Percentiles rank a stretch among this genome's conserved stretches.
phyloP scores from a whole-genome alignment of 2,113 vertebrate species.

The Otocyon megalotis region DNA sequence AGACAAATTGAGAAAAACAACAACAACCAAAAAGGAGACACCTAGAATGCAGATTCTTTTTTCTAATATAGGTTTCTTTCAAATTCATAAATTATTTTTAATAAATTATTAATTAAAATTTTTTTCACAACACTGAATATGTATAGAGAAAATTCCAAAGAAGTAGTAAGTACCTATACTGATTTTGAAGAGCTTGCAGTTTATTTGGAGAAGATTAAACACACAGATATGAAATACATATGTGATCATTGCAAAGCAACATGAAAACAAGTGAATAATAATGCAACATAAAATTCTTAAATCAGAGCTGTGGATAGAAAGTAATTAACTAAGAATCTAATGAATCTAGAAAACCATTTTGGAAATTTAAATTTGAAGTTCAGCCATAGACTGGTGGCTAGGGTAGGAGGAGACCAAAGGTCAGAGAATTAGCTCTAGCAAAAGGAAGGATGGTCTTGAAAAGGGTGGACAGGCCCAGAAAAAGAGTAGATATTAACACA shows the following conservation, averaged over 20 bases:
- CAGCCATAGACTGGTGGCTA: neutral
- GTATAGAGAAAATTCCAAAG: conserved; percentile 49
- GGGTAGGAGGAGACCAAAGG: neutral
- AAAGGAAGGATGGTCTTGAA: neutral
- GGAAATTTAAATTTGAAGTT: neutral
- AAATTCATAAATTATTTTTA: conserved; percentile 53
- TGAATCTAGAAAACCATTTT: neutral
- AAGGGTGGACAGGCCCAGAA: accelerated
- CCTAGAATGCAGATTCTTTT: neutral
- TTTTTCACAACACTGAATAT: conserved; percentile 62
- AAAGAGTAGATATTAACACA: neutral
- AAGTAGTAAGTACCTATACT: conserved; percentile 48
- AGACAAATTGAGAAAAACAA: neutral
- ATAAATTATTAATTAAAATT: conserved; percentile 53
- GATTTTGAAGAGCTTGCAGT: conserved; percentile 71
- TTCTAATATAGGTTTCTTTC: conserved; percentile 18
- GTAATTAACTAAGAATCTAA: conserved; percentile 24
- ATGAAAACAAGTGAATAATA: conserved; percentile 57
- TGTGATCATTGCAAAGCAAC: conserved; percentile 33
- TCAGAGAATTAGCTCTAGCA: neutral
- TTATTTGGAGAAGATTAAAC: conserved; percentile 63
- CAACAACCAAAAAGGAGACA: neutral
- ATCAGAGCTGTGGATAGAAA: neutral
- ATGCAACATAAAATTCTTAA: conserved; percentile 35
- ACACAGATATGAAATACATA: conserved; percentile 61